Percentiles rank a stretch among this genome's conserved stretches.
These are phyloP conservation scores for Reinhardtius hippoglossoides DNA, from an alignment of 2,113 vertebrate genomes.

Conservation along the genomic window DNA sequence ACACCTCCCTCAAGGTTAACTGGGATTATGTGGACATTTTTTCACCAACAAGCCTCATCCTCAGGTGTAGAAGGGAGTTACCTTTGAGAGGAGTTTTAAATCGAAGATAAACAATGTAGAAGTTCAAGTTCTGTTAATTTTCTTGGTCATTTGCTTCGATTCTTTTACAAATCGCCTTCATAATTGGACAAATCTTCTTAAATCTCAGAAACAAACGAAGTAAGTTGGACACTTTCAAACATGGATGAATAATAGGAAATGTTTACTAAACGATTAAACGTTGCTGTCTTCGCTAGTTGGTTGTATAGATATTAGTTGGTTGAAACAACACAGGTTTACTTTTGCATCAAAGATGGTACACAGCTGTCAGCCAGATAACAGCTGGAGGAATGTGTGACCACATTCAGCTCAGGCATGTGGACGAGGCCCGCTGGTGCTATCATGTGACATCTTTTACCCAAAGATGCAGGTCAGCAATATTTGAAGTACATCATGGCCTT, in stretches of 20 bases:
- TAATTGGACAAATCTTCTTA: no score
- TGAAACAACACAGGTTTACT: not conserved
- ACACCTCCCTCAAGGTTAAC: slow-evolving; percentile 38
- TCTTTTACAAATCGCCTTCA: no score
- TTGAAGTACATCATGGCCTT: not conserved
- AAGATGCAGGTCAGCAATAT: not conserved
- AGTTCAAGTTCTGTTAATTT: no score
- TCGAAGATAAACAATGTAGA: no score
- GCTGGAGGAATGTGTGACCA: not conserved
- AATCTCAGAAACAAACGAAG: no score
- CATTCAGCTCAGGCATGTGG: not conserved
- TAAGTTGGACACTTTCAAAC: not conserved
- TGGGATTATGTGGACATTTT: not conserved
- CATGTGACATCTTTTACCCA: not conserved
- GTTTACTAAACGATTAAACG: no score
- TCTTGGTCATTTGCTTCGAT: no score
- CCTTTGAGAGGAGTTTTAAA: not conserved
- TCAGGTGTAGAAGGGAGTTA: slow-evolving; percentile 1
- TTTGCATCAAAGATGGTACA: not conserved
- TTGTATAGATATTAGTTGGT: no score
- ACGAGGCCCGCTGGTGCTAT: not conserved
- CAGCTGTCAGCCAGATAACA: not conserved
- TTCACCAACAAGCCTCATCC: not conserved
- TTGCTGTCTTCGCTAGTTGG: no score
- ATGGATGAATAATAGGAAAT: not conserved